Percentiles rank a stretch among this genome's conserved stretches.
These are phyloP conservation scores for Tachystola acroxantha DNA, from an alignment of 2,888 invertebrate genomes.

Conservation along the genomic window DNA sequence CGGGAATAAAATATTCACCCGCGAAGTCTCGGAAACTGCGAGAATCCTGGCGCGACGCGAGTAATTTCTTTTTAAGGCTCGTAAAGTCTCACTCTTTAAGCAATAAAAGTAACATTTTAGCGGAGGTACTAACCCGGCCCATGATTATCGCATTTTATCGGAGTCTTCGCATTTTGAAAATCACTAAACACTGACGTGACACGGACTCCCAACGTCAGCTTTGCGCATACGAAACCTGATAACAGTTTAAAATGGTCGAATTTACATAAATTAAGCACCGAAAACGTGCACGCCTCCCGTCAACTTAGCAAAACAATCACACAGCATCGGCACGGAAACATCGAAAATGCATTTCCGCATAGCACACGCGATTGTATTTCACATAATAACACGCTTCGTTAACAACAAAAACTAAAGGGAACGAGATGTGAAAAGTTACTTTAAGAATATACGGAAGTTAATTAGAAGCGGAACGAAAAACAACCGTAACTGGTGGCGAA, in stretches of 20 bases:
- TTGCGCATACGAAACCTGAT: constrained; percentile 33
- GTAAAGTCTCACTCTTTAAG: constrained; percentile 73
- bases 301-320: constrained; percentile 48
- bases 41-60: constrained; percentile 50
- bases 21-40: constrained; percentile 49
- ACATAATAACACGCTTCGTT: constrained; percentile 55
- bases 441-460: constrained; percentile 77
- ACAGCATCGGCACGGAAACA: constrained; percentile 35
- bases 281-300: constrained; percentile 40
- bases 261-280: constrained; percentile 50
- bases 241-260: constrained; percentile 37
- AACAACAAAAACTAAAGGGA: constrained; percentile 52
- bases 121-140: constrained; percentile 50
- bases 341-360: constrained; percentile 51
- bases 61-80: constrained; percentile 74
- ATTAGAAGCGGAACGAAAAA: constrained; percentile 77
- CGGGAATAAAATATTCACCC: constrained; percentile 60
- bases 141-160: constrained; percentile 46
- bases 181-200: constrained; percentile 63
- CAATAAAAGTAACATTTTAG: constrained; percentile 74
- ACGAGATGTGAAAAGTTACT: constrained; percentile 76
- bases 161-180: constrained; percentile 42
- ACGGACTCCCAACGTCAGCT: constrained; percentile 49
- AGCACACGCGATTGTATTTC: constrained; percentile 64
- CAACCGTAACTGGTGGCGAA: constrained; percentile 79